Evolutionary conservation across 2,888 invertebrate genomes (phyloP), one percentile per base, ranked within the genome.

Genomic region (Ommatoiulus sabulosus): DNA sequence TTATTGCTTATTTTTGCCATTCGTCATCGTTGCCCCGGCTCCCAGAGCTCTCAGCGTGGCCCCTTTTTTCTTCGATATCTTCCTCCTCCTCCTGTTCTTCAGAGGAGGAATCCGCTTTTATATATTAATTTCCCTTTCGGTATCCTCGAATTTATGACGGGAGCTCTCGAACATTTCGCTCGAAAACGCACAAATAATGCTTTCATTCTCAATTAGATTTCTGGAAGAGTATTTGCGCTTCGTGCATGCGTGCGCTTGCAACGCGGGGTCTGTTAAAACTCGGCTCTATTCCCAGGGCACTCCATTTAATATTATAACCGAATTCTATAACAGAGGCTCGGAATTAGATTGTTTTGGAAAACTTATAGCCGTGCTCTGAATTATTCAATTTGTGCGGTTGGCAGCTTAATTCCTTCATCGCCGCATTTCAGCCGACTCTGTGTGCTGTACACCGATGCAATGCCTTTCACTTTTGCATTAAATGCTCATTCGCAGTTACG

Each of bases 1-100:
- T 63, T 63, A 63, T 63, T 63, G 63, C 63, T 63, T 63, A 63
- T 63, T 63, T 63, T 63, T 63, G 63, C 20, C 63, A 63, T 63
- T 57, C 57, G 57, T 57, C 57, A 57, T 57, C 57, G 57, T 57
- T 63, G 63, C 63, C 63, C 63, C 20, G 35, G 2, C 35, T 35
- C 35, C 35, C 35, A 35, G 35, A 35, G 35, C 35, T 20, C 63
- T 20, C 20, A 57, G 57, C 57, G 10, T 12, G 57, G 20, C 20
- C 20, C 6, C 63, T 63, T 63, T 63, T 63, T 63, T n/a, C 20
- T 63, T 63, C 20, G 63, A 3, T 48, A 20, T 63, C 17, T 17
- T 10, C 7, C 12, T 10, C 12, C 46, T 46, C 46, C 35, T 35
- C 35, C 35, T 35, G 1, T 35, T 35, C 35, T 35, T 35, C 35